Base-by-base conservation (phyloP, 1,140 invertebrate genomes). In the Drosophila nannoptera region DNA sequence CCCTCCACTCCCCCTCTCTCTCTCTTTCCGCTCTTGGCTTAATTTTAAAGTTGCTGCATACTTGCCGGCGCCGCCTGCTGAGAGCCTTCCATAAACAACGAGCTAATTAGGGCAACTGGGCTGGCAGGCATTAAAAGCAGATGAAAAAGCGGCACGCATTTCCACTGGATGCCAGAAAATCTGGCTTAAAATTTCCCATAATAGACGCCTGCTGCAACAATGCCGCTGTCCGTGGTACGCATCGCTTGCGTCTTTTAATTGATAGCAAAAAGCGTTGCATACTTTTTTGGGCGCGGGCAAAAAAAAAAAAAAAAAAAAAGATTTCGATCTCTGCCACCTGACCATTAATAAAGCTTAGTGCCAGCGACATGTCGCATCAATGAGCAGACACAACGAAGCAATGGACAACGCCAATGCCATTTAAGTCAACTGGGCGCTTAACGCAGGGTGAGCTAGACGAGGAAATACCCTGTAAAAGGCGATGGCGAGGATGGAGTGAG, bases 21-120 rank as follows among this genome's bases (percentile, higher is more conserved):
- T 38, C 35, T 16, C 2, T 33, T 5, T 42, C 7, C 12, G 11
- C 16, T 12, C 35, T 53, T 5, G 35, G 50, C 9, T 59, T 63
- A 71, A 78, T 77, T 58, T 59, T 29, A 74, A 83, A 78, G 71
- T 82, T 81, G 66, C 58, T 64, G 74, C 77, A 81, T 62, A 80
- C 73, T 77, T 73, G 42, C 63, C 73, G 69, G 73, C 61, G 65
- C 53, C 74, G 62, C 71, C 75, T 72, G 78, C 64, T 58, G 63
- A 65, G 66, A 72, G 67, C 46, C 54, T 75, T 76, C 62, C 33
- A 69, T 36, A 77, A 49, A 52, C 14, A 63, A 70, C 38, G 63
- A 4, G 9, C 53, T 69, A 69, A 69, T 69, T 69, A 69, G 48
- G 61, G 65, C 43, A 22, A 14, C 14, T 6, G 31, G 14, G 52